These are phyloP conservation scores for Andricus quercusramuli DNA, from an alignment of 2,888 invertebrate genomes.

Conservation along the genomic window DNA sequence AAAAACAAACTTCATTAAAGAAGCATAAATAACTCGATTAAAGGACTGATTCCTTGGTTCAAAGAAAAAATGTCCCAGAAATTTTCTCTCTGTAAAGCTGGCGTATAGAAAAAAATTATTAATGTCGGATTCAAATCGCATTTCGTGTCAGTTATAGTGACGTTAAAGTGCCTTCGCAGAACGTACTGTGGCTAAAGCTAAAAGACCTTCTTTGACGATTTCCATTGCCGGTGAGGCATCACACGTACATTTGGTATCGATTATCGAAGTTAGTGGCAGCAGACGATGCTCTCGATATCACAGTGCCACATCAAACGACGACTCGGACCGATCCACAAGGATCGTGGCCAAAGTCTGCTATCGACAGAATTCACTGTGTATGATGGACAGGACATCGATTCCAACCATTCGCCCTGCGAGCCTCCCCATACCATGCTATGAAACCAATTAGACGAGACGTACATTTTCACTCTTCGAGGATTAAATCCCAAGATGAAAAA, in stretches of 20 bases:
- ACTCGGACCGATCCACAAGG: constrained; percentile 43
- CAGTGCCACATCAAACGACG: constrained; percentile 37
- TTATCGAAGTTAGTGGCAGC: constrained; percentile 31
- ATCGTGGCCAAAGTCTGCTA: constrained; percentile 47
- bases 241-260: constrained; percentile 37
- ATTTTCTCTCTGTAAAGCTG: neutral
- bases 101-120: neutral
- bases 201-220: constrained; percentile 41
- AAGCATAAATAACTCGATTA: neutral
- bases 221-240: constrained; percentile 22
- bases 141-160: constrained; percentile 37
- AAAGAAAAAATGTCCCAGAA: neutral
- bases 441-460: constrained; percentile 37
- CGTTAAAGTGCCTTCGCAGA: constrained; percentile 23
- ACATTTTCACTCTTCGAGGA: constrained; percentile 1
- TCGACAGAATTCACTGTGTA: constrained; percentile 46
- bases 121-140: constrained; percentile 10
- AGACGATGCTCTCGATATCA: constrained; percentile 33
- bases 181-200: constrained; percentile 21
- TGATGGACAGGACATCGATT: constrained; percentile 50
- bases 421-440: neutral
- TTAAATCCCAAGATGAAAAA: constrained; percentile 1
- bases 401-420: constrained; percentile 43
- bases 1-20: neutral
- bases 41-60: neutral